Evolutionary conservation across 2,888 invertebrate species (phyloP).

Genomic region (Entomobrya multifasciata): DNA sequence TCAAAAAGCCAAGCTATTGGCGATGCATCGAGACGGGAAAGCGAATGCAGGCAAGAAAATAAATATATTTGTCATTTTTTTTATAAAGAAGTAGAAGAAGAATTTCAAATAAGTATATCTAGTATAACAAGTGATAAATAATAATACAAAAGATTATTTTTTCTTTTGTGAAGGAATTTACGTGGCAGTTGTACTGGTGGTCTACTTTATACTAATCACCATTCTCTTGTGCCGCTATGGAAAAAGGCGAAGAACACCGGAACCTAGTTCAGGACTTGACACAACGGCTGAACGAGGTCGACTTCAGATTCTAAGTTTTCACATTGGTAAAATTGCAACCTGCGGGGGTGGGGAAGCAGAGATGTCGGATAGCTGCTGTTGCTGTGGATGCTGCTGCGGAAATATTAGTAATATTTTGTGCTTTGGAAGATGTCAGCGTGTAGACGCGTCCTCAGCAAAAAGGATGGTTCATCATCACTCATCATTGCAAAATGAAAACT

Average conservation of each 20-base stretch:
- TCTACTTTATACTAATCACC: conserved; percentile 67
- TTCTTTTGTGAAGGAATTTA: too few species aligned
- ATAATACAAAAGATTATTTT: too few species aligned
- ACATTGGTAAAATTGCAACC: conserved; percentile 32
- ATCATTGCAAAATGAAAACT: not conserved
- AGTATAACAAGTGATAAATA: too few species aligned
- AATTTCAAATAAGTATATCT: too few species aligned
- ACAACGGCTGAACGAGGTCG: conserved; percentile 51
- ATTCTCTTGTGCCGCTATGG: conserved; percentile 69
- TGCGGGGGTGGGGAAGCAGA: conserved; percentile 6
- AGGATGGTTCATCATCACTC: not conserved
- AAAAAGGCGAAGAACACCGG: conserved; percentile 59
- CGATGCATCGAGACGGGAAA: conserved; percentile 73
- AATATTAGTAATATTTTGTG: conserved; percentile 16
- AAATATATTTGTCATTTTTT: not conserved
- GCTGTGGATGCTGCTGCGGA: conserved; percentile 20
- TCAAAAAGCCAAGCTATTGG: conserved; percentile 72
- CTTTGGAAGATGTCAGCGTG: conserved; percentile 37
- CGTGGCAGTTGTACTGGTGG: conserved; percentile 68
- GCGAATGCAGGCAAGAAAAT: conserved; percentile 74
- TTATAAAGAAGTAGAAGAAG: too few species aligned
- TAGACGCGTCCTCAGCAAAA: conserved; percentile 1
- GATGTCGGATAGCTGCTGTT: too few species aligned
- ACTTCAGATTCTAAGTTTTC: conserved; percentile 34
- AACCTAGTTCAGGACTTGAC: conserved; percentile 32